These are phyloP conservation scores for Hydrotaea diabolus DNA, from an alignment of 2,888 invertebrate species.

Conservation along the genomic window DNA sequence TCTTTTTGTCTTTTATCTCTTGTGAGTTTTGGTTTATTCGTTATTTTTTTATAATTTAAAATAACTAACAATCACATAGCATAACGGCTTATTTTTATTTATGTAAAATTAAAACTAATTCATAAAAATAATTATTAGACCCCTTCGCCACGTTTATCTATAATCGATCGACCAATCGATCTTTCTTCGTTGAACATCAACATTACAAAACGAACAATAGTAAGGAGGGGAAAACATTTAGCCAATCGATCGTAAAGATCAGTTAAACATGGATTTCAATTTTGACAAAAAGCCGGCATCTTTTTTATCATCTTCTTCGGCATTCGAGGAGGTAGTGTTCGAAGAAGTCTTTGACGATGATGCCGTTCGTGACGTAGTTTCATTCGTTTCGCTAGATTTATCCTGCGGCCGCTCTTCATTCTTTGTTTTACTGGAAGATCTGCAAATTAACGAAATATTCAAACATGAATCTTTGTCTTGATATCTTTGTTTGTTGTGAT, in stretches of 20 bases:
- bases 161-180: slow-evolving; percentile 13
- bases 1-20: not conserved
- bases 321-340: not conserved
- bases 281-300: slow-evolving; percentile 66
- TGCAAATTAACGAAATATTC: slow-evolving; percentile 23
- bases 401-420: not conserved
- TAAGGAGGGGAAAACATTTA: not conserved
- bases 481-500: slow-evolving; percentile 29
- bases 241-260: slow-evolving; percentile 30
- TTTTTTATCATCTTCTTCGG: slow-evolving; percentile 54
- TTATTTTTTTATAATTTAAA: slow-evolving; percentile 55
- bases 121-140: slow-evolving; percentile 41
- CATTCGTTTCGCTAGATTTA: slow-evolving; percentile 31
- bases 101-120: slow-evolving; percentile 56
- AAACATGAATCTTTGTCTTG: not conserved
- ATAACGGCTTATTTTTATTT: slow-evolving; percentile 40
- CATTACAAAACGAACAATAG: slow-evolving; percentile 35
- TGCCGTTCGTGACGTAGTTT: slow-evolving; percentile 5
- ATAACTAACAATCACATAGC: slow-evolving; percentile 56
- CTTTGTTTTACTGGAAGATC: slow-evolving; percentile 38
- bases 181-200: slow-evolving; percentile 10
- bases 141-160: slow-evolving; percentile 33
- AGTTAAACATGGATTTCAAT: slow-evolving; percentile 69
- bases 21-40: slow-evolving; percentile 42
- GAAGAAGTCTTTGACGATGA: slow-evolving; percentile 8